Evolutionary conservation across 2,888 invertebrate genomes (phyloP), one percentile per base, ranked within the genome.

Genomic region (Ligdia adustata): DNA sequence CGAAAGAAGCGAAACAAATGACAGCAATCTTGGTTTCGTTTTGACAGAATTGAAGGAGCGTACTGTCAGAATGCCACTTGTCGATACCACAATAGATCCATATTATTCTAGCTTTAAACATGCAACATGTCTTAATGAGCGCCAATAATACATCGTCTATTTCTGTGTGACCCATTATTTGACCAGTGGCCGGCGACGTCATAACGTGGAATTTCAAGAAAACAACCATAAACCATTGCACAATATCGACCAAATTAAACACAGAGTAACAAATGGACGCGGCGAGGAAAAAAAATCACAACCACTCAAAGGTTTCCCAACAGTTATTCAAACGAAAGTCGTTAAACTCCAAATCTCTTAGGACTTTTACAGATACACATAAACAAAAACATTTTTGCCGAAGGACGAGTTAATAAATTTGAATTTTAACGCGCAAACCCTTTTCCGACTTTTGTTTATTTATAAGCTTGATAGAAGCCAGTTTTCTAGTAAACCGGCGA

Each of bases 161-260:
- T 85, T 82, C 72, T 70, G 75, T 56, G 56, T 80, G 85, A 84
- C 84, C 83, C 71, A 84, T 81, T 82, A 78, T 79, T 64, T 73
- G 67, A 75, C 74, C 75, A 74, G 62, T 65, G 67, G 63, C 62
- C 62, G 62, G 61, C 66, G 60, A 66, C 65, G 69, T 72, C 69
- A 72, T 66, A 69, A 64, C 57, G 65, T 64, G 68, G 69, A 66
- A 74, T 82, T 75, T 71, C 64, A 68, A 72, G 69, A 77, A 80
- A 80, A 75, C 64, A n/a, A 64, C 67, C 69, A 79, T 76, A 78
- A 79, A 74, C 72, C 68, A 72, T 84, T 83, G 73, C 84, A 79
- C 78, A 81, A 85, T 69, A 63, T 60, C 57, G 60, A 69, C 68
- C 49, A 64, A 64, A 64, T 66, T 66, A 66, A 69, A 68, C 52